Conservation (phyloP, 2,888 invertebrate genomes). For the Koerneria pararmatus region DNA sequence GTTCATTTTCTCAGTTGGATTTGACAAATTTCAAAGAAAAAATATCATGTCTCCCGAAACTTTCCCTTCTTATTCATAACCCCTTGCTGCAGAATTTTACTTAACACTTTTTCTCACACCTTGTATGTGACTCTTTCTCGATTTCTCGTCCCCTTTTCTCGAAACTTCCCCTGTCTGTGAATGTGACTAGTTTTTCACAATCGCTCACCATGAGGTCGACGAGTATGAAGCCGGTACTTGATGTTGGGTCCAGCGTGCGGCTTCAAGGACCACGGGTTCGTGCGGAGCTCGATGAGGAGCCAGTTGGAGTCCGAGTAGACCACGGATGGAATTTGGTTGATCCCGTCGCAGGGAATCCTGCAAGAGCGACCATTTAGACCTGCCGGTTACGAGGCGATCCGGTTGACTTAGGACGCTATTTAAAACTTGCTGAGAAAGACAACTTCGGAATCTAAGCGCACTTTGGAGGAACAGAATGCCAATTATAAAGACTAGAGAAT, state of each 20-base stretch:
- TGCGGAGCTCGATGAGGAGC: slow-evolving; percentile 30
- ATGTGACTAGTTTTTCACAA: not conserved
- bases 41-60: not conserved
- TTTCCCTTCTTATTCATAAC: too few relatives aligned
- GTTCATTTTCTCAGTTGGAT: too few relatives aligned
- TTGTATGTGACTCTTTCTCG: not conserved
- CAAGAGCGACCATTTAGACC: too few relatives aligned
- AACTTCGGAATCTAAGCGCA: too few relatives aligned
- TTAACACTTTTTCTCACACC: not conserved
- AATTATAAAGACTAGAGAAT: too few relatives aligned
- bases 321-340: slow-evolving; percentile 11
- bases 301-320: slow-evolving; percentile 29
- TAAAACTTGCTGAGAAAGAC: too few relatives aligned
- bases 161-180: not conserved
- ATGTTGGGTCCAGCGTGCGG: slow-evolving; percentile 29
- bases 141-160: not conserved
- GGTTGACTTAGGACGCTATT: too few relatives aligned
- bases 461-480: too few relatives aligned
- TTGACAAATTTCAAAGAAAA: too few relatives aligned
- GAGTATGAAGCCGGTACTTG: slow-evolving; percentile 20
- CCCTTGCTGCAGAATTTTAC: not conserved
- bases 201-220: slow-evolving; percentile 11
- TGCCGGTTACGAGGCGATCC: too few relatives aligned
- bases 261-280: slow-evolving; percentile 17
- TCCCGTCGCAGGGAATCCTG: slow-evolving; percentile 31